phyloP scores from a whole-genome alignment of 2,113 vertebrate species.

The Lethenteron camtschaticum region DNA sequence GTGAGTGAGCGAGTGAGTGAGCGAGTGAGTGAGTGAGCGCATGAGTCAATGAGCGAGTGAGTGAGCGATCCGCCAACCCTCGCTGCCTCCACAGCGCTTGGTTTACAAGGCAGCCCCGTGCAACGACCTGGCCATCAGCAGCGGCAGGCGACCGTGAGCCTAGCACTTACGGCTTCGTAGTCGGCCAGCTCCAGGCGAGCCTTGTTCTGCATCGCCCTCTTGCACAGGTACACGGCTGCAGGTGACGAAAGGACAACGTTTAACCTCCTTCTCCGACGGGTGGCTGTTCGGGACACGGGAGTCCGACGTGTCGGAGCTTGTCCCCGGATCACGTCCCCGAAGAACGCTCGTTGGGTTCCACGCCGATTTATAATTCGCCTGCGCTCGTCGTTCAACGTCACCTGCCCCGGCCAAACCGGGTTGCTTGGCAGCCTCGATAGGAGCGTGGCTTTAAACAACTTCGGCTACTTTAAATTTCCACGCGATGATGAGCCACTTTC shows the following conservation, averaged over 20 bases:
- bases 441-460: too few relatives aligned
- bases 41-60: not conserved
- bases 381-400: too few relatives aligned
- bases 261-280: too few relatives aligned
- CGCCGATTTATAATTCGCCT: too few relatives aligned
- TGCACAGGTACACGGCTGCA: conserved; percentile 85
- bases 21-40: not conserved
- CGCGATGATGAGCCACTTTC: too few relatives aligned
- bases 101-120: not conserved
- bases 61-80: not conserved
- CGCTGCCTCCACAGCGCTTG: not conserved
- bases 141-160: not conserved
- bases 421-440: too few relatives aligned
- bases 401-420: too few relatives aligned
- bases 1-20: not conserved
- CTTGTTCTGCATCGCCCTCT: conserved; percentile 95
- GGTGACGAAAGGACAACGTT: conserved; percentile 7
- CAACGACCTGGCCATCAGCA: not conserved
- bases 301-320: too few relatives aligned
- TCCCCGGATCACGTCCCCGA: too few relatives aligned
- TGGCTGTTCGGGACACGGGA: too few relatives aligned
- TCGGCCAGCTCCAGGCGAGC: conserved; percentile 77
- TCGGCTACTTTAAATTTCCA: too few relatives aligned
- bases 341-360: too few relatives aligned
- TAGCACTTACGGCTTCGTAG: conserved; percentile 74